Evolutionary conservation across 2,888 invertebrate genomes (phyloP).

Genomic region (Allolobophora icterica): DNA sequence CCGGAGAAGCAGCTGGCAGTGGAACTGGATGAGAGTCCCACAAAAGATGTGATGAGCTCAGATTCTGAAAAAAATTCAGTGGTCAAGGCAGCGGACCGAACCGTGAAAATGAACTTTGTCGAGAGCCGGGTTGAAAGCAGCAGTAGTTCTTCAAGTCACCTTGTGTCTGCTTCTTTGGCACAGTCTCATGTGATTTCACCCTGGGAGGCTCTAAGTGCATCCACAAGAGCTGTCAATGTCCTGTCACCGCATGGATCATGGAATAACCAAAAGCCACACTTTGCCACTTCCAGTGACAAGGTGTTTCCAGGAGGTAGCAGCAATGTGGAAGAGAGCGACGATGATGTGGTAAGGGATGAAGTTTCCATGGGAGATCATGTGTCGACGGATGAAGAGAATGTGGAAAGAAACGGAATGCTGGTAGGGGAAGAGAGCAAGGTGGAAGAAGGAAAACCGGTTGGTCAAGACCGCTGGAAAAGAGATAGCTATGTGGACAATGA

Average conservation of each 20-base stretch:
- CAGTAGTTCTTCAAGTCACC: neutral
- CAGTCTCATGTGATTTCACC: neutral
- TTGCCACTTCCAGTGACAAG: neutral
- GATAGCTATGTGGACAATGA: neutral
- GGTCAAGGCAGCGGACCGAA: neutral
- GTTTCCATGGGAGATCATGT: neutral
- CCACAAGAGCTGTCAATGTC: neutral
- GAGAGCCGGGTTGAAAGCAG: neutral
- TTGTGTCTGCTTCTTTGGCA: neutral
- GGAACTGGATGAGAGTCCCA: neutral
- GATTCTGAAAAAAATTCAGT: neutral
- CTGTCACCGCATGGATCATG: neutral
- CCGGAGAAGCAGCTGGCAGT: neutral
- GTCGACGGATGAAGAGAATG: neutral
- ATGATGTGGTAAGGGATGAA: constrained; percentile 9
- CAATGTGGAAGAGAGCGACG: neutral
- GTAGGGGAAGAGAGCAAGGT: neutral
- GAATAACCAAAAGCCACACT: neutral
- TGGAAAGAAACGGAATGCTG: neutral
- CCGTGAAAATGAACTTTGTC: neutral
- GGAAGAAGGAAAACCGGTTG: neutral
- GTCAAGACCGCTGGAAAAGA: neutral
- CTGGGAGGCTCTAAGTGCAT: neutral
- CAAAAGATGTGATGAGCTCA: constrained; percentile 17
- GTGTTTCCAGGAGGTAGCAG: neutral